Evolutionary conservation across 2,888 invertebrate species (phyloP), one percentile per base, ranked within the genome.

Genomic region (Ochropleura leucogaster): DNA sequence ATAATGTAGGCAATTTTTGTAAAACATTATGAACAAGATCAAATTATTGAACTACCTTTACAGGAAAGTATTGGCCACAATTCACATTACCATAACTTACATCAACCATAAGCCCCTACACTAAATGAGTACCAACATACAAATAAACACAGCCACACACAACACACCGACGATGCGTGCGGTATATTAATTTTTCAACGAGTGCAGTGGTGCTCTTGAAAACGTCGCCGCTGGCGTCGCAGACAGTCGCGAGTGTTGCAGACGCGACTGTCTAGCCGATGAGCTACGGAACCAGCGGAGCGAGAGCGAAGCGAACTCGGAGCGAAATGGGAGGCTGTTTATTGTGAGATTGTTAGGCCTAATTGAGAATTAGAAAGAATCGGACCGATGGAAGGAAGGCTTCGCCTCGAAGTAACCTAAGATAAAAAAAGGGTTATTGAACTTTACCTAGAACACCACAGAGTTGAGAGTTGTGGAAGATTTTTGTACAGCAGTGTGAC

Each of bases 111-210:
- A 64, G 16, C 7, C 49, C 57, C n/a, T 51, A 62, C 49, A 59
- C 18, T 63, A 60, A 74, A 82, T n/a, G 16, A 60, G 42, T 70
- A 80, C n/a, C 30, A 62, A 65, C 20, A 63, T 60, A 62, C 69
- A 77, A 82, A 85, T 70, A 82, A 85, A 79, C 78, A 85, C 57
- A 68, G 42, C 62, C 53, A 76, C 68, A 69, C 55, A 66, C 70
- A 74, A 71, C 79, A 74, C 53, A 76, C 75, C 70, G 66, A 73
- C 81, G 85, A 79, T 85, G 88, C 87, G 88, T 88, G 83, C 84
- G 87, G 87, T 92, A 92, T 94, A 95, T 95, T 93, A 94, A 93
- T 95, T 94, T 95, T 94, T 94, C 94, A 94, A 92, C 90, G 90
- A 89, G 82, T 91, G 90, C 89, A 88, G 84, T 85, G 86, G 90